Base-by-base conservation (phyloP, 2,113 vertebrate genomes). In the Pipra filicauda region DNA sequence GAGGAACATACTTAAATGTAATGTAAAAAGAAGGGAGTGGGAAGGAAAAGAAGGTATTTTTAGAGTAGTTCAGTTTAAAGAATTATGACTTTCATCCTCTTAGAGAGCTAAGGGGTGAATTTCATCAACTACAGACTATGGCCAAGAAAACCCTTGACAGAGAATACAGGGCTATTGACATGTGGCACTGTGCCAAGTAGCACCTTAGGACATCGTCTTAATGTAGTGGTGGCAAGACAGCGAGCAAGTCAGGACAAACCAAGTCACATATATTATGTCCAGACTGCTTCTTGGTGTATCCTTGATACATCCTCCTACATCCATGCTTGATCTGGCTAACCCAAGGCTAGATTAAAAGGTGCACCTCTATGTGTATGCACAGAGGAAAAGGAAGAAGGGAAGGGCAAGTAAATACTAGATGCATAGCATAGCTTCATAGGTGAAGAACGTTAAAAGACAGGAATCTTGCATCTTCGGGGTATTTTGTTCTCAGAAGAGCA, bases 1-100 rank as follows among this genome's bases (percentile, higher is more conserved):
- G 30, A 69, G 79, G 9, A 20, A 88, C 7, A 17, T 51, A 55
- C 39, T 77, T 46, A 78, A 84, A 89, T 55, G 23, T 35, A 61
- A 26, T 28, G 59, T 46, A 18, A 82, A 87, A 54, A 33, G 2
- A 69, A 46, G 3, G 2, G 1, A 2, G 5, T 11, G 0, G 0
- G 6, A 37, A 12, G 1, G 1, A 24, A 54, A 35, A 39, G 4
- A 67, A 49, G 1, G 3, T 78, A 55, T 41, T 81, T 77, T 71
- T 17, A 37, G 71, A 57, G 20, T 15, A 78, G 28, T n/a, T 26
- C 35, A 74, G 7, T 78, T 82, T 58, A 75, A 85, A 19, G 31
- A 69, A 48, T 51, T 92, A 76, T 26, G 24, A 18, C 48, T 93
- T 85, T 75, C 61, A 59, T 82, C 10, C 26, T 85, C 20, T 54